Evolutionary conservation across 2,888 invertebrate genomes (phyloP), one percentile per base, ranked within the genome.

Genomic region (Mantis religiosa): DNA sequence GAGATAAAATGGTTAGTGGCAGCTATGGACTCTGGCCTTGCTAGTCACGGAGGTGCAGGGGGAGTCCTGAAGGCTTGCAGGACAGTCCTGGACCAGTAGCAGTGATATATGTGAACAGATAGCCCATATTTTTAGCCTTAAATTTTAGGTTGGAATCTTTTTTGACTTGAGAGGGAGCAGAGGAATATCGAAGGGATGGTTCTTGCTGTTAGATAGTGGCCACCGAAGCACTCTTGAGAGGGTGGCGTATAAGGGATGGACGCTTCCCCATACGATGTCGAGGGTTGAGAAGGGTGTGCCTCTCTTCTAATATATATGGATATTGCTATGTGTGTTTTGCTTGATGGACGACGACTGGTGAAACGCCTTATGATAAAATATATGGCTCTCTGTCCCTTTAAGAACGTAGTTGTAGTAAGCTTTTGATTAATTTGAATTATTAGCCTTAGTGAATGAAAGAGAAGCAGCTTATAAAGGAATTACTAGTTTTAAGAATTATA

Each of bases 1-100:
- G 86, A 87, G 89, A 89, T 90, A 90, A 90, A 90, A 90, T 90
- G 90, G 90, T 90, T 90, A 90, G 88, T 89, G 90, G 90, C 90
- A 89, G 89, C 89, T 87, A 88, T 88, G 85, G 90, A 88, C 82
- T 25, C 54, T 84, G n/a, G 88, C 81, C 82, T 89, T 83, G 83
- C 14, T 41, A 81, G 88, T 54, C 71, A n/a, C 54, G 47, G 28
- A 85, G 83, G 28, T 27, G 28, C 25, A 83, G 28, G 83, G 47
- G 34, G 27, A 25, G 2, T 41, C 85, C n/a, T 41, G 41, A 85
- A 47, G 47, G 9, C 47, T 15, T 54, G 85, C 41, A 85, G 85
- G 85, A 54, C 85, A 85, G 34, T 47, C 54, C 54, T 3, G 54
- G 54, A 71, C 54, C 54, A 71, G 25, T 4, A 71, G 54, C 83